Evolutionary conservation across 2,797 vertebrate species (phyloP).

Genomic region (Aphelocoma californica): DNA sequence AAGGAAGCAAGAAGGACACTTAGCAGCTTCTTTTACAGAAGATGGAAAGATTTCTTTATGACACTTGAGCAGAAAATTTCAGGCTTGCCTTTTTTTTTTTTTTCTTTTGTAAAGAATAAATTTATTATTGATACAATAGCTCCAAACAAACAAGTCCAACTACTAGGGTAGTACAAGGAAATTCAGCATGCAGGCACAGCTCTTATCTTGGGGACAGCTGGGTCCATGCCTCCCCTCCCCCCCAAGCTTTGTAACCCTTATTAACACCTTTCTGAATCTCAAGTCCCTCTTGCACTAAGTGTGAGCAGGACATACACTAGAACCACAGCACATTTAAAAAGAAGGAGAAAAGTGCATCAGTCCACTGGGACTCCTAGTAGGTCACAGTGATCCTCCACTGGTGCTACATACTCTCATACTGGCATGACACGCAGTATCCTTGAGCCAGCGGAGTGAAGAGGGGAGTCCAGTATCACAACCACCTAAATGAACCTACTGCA

Average conservation of each 20-base stretch:
- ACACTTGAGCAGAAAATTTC: background rate
- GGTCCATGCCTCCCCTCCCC: too few species aligned
- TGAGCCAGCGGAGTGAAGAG: accelerated
- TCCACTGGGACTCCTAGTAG: background rate
- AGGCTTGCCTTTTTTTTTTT: background rate
- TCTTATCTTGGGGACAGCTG: background rate
- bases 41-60: background rate
- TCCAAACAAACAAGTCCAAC: background rate
- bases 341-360: background rate
- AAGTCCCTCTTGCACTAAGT: background rate
- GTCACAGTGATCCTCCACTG: background rate
- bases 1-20: background rate
- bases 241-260: background rate
- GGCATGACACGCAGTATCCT: background rate
- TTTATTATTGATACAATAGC: background rate
- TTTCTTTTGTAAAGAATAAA: background rate
- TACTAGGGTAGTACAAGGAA: background rate
- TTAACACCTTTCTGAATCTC: background rate
- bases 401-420: accelerated
- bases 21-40: background rate
- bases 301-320: accelerated
- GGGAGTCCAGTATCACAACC: background rate
- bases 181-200: background rate
- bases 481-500: background rate
- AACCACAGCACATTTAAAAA: background rate